Evolutionary conservation across 1,140 invertebrate species (phyloP).

Genomic region (Dolichoris vasculosae): DNA sequence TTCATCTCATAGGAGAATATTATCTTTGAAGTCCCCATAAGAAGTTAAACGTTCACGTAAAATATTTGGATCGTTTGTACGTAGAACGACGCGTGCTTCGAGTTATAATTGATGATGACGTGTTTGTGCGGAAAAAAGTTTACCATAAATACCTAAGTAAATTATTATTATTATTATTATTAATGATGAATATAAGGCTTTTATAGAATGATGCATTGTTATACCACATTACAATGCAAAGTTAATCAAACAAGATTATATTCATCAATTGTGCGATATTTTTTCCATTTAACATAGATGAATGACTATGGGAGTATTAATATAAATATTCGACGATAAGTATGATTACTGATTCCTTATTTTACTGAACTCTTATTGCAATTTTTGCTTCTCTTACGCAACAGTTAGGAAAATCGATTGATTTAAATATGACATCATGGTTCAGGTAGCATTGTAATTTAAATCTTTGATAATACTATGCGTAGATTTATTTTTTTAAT

Average conservation of each 20-base stretch:
- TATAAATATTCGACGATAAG: background rate
- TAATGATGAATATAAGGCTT: background rate
- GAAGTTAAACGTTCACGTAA: background rate
- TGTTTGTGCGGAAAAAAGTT: background rate
- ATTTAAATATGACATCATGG: conserved; percentile 6
- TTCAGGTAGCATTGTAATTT: conserved; percentile 14
- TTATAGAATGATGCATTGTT: background rate
- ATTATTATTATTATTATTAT: background rate
- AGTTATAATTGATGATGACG: conserved; percentile 12
- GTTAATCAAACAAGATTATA: background rate
- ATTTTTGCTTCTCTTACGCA: conserved; percentile 3
- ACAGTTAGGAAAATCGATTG: conserved; percentile 8
- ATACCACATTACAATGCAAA: background rate
- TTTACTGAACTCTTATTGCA: background rate
- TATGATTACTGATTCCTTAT: background rate
- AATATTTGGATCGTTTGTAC: background rate
- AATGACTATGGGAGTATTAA: background rate
- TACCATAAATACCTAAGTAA: background rate
- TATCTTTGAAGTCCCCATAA: background rate
- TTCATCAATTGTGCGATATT: background rate
- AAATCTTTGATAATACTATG: background rate
- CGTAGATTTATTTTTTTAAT: background rate
- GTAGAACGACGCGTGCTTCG: background rate
- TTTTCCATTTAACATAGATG: background rate
- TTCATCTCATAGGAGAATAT: background rate